These are phyloP conservation scores for Actinia tenebrosa DNA, from an alignment of 64 coral and sea anemone species.

Conservation along the genomic window DNA sequence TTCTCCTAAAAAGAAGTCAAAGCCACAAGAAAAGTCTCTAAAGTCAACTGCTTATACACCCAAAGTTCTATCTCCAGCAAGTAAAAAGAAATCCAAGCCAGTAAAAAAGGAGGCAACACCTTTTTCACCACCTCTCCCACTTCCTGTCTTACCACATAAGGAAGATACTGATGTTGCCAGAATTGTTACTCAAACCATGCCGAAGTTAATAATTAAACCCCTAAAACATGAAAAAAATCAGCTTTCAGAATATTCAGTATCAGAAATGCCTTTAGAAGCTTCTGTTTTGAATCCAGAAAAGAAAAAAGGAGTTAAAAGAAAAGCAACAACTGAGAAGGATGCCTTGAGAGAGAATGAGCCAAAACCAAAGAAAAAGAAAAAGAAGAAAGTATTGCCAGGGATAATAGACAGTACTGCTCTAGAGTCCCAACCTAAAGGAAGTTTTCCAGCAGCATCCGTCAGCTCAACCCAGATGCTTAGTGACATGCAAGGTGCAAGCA, in stretches of 20 bases:
- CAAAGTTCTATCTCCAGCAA: background rate
- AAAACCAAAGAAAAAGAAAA: constrained; percentile 71
- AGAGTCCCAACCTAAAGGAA: background rate
- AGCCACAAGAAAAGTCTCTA: background rate
- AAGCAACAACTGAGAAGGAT: constrained; percentile 1
- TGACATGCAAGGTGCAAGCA: background rate
- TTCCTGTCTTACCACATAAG: background rate
- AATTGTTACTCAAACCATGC: constrained; percentile 39
- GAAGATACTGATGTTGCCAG: background rate
- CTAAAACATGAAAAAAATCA: constrained; percentile 54
- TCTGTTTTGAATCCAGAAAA: background rate
- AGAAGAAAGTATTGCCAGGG: constrained; percentile 34
- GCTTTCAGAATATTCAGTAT: constrained; percentile 53
- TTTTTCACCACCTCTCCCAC: background rate
- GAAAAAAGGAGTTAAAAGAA: constrained; percentile 17
- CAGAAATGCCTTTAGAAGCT: constrained; percentile 40
- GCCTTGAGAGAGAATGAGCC: background rate
- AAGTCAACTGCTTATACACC: background rate
- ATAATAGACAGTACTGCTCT: background rate
- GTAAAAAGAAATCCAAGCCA: constrained; percentile 8
- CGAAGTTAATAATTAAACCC: constrained; percentile 84
- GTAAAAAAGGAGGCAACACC: constrained; percentile 5
- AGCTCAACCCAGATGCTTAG: background rate
- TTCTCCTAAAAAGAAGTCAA: constrained; percentile 21
- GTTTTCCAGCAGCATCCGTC: background rate